phyloP scores from a whole-genome alignment of 2,113 vertebrate species.

The Dicrurus megarhynchus region DNA sequence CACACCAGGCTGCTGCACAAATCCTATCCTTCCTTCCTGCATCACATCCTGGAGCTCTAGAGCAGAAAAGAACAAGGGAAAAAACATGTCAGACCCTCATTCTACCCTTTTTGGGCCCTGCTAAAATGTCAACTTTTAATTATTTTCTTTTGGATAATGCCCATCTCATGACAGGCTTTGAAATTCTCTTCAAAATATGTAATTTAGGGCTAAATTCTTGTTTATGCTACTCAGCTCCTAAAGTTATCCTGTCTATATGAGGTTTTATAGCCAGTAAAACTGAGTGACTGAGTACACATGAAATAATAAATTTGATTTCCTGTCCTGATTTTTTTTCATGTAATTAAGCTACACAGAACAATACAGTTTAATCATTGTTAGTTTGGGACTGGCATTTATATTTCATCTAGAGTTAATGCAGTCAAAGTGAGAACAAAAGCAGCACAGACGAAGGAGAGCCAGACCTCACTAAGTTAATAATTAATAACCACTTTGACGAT shows the following conservation, averaged over 20 bases:
- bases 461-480: slow-evolving; percentile 3
- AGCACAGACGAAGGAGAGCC: neutral
- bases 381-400: neutral
- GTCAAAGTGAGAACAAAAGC: slow-evolving; percentile 26
- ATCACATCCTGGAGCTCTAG: neutral
- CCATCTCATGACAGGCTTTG: neutral
- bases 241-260: neutral
- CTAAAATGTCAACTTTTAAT: neutral
- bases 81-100: neutral
- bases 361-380: neutral
- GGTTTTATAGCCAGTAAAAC: neutral
- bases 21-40: neutral
- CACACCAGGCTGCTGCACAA: neutral
- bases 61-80: neutral
- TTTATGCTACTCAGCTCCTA: neutral
- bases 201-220: neutral
- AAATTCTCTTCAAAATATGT: neutral
- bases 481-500: slow-evolving; percentile 6
- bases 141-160: neutral
- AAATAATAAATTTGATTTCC: neutral
- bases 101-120: neutral
- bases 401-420: slow-evolving; percentile 6
- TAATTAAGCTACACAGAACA: neutral
- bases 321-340: neutral
- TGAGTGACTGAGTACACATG: neutral